Conservation (phyloP, 2,888 invertebrate species). For the Dicycla oo region DNA sequence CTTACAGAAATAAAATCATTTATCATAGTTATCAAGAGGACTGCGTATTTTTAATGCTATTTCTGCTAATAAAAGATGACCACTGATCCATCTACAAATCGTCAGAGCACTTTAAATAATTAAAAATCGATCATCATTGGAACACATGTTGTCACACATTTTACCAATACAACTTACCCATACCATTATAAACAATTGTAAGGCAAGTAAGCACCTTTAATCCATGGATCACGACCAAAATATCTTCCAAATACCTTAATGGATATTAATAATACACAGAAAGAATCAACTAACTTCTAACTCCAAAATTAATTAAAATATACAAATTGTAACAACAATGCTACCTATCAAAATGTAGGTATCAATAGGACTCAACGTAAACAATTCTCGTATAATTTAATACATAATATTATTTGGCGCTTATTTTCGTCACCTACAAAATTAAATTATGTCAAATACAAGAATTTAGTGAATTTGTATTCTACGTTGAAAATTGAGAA, state of each 20-base stretch:
- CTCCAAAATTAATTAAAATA: constrained; percentile 37
- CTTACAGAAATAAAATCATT: no score
- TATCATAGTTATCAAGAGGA: no score
- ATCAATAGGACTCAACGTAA: neutral
- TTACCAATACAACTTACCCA: neutral
- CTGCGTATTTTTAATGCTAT: no score
- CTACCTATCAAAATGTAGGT: neutral
- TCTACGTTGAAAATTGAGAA: neutral
- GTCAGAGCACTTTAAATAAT: neutral
- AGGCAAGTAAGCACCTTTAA: neutral
- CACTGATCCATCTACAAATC: no score
- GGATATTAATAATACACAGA: constrained; percentile 10
- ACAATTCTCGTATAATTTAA: constrained; percentile 7
- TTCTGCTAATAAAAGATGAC: no score
- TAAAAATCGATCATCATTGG: neutral
- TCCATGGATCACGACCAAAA: neutral
- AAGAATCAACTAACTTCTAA: constrained; percentile 25
- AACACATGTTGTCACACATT: neutral
- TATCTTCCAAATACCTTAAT: constrained; percentile 11
- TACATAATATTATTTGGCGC: constrained; percentile 4
- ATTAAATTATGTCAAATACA: constrained; percentile 18
- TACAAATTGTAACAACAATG: constrained; percentile 25
- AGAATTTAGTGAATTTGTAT: constrained; percentile 8
- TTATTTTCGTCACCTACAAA: constrained; percentile 5
- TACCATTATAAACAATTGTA: neutral